These are phyloP conservation scores for Napeogenes sylphis DNA, from an alignment of 2,888 invertebrate species.

Conservation along the genomic window DNA sequence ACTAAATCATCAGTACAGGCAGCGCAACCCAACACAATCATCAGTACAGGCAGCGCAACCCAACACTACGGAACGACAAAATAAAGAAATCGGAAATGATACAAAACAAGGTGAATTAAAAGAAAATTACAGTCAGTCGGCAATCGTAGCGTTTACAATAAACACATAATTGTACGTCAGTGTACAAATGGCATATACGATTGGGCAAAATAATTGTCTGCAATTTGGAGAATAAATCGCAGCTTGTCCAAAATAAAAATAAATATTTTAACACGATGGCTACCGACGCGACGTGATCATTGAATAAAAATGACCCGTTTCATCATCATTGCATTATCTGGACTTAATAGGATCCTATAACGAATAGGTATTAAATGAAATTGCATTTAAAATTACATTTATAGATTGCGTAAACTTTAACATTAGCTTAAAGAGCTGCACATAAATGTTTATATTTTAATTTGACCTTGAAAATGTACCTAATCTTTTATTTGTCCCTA, in stretches of 20 bases:
- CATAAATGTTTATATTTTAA: too few species aligned
- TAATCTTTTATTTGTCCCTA: too few species aligned
- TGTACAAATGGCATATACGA: slow-evolving; percentile 71
- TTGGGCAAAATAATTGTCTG: slow-evolving; percentile 64
- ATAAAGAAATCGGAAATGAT: slow-evolving; percentile 73
- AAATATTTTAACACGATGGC: slow-evolving; percentile 28
- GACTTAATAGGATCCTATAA: neutral
- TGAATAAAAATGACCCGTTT: slow-evolving; percentile 1
- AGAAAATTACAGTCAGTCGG: slow-evolving; percentile 73
- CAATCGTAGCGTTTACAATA: slow-evolving; percentile 78
- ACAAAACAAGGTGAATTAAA: slow-evolving; percentile 76
- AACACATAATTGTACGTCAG: slow-evolving; percentile 77
- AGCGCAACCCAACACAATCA: too few species aligned
- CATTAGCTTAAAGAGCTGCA: too few species aligned
- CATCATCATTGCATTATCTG: slow-evolving; percentile 5
- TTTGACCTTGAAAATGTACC: too few species aligned
- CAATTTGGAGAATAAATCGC: slow-evolving; percentile 55
- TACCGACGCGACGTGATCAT: slow-evolving; percentile 18
- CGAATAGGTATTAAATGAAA: neutral
- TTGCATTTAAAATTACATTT: neutral
- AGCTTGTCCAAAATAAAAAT: slow-evolving; percentile 37
- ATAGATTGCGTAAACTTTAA: neutral
- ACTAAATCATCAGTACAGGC: too few species aligned
- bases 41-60: neutral
- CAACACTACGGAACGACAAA: slow-evolving; percentile 52